Conservation (phyloP, 1,140 invertebrate genomes). For the Drosophila fuyamai region DNA sequence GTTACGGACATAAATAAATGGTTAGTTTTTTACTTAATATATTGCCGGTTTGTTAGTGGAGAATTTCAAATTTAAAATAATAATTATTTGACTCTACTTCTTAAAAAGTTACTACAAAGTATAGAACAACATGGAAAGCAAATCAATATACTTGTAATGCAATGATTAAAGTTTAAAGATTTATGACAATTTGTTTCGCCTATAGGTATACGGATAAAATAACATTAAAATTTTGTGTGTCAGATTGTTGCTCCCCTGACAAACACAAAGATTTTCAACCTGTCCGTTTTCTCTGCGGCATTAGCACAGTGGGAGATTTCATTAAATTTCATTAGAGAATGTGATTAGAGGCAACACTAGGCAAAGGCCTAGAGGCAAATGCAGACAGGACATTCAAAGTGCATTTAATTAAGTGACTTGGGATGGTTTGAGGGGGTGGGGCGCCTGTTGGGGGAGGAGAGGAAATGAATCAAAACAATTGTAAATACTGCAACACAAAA, state of each 20-base stretch:
- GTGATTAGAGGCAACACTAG: slow-evolving; percentile 59
- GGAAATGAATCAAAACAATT: slow-evolving; percentile 83
- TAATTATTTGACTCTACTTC: too few relatives aligned
- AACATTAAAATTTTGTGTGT: not conserved
- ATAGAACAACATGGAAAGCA: too few relatives aligned
- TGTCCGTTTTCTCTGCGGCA: slow-evolving; percentile 13
- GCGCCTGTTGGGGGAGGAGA: slow-evolving; percentile 1
- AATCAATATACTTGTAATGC: too few relatives aligned
- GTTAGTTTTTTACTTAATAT: not conserved
- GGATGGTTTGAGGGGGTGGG: not conserved
- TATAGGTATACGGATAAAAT: too few relatives aligned
- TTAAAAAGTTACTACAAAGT: too few relatives aligned
- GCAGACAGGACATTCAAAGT: slow-evolving; percentile 73
- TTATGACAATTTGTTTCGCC: too few relatives aligned
- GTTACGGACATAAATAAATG: too few relatives aligned
- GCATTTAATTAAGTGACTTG: slow-evolving; percentile 76
- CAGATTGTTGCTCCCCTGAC: not conserved
- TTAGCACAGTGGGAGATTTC: slow-evolving; percentile 50
- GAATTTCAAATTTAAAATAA: too few relatives aligned
- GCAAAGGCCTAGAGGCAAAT: slow-evolving; percentile 59
- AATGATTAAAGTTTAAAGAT: too few relatives aligned
- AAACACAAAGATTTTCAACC: too few relatives aligned
- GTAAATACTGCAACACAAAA: slow-evolving; percentile 82
- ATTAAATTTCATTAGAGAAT: slow-evolving; percentile 65
- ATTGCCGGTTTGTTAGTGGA: not conserved